A percentile compares a stretch with the other conserved stretches of the same genome.
Conservation (phyloP, 2,888 invertebrate species). For the Archips crataeganus region DNA sequence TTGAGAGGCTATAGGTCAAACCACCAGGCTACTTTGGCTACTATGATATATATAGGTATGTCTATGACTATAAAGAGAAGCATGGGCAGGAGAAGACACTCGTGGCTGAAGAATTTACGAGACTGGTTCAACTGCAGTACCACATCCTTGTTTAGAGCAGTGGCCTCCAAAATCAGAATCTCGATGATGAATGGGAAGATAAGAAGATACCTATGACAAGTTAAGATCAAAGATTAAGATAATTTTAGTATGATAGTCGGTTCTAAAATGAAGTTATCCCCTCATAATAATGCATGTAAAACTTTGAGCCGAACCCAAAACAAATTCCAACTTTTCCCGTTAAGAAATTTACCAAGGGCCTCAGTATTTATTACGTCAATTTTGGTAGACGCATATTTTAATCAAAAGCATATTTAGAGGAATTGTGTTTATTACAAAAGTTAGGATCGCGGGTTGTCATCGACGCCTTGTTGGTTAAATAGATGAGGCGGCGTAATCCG, state of each 20-base stretch:
- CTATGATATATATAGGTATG: no score
- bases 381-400: slow-evolving; percentile 39
- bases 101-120: no score
- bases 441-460: slow-evolving; percentile 13
- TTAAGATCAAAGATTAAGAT: no score
- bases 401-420: slow-evolving; percentile 35
- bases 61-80: no score
- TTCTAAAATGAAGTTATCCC: slow-evolving; percentile 9
- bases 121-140: no score
- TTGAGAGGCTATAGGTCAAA: no score
- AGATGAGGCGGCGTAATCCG: not conserved
- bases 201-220: no score
- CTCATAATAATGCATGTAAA: slow-evolving; percentile 26
- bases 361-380: slow-evolving; percentile 39
- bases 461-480: slow-evolving; percentile 1
- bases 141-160: no score
- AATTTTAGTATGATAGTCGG: not conserved
- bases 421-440: slow-evolving; percentile 39
- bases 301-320: slow-evolving; percentile 29
- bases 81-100: no score
- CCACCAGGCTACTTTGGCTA: no score
- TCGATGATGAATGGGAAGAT: no score
- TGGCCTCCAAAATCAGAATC: no score
- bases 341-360: slow-evolving; percentile 33
- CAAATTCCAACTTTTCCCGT: slow-evolving; percentile 38